Percentiles rank a stretch among this genome's conserved stretches.
These are phyloP conservation scores for Ormia ochracea DNA, from an alignment of 2,888 invertebrate genomes.

Conservation along the genomic window DNA sequence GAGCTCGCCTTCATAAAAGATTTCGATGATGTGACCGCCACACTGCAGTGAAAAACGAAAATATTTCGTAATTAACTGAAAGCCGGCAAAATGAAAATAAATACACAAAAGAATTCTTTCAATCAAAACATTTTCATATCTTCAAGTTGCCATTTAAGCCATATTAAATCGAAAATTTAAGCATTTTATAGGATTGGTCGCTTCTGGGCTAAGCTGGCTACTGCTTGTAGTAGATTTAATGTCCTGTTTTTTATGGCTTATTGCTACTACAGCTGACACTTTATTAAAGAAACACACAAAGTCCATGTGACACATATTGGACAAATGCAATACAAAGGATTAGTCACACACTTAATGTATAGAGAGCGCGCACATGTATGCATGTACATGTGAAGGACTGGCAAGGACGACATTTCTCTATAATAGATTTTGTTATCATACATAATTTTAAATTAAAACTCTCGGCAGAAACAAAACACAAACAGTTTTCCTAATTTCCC, in stretches of 20 bases:
- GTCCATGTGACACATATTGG: slow-evolving; percentile 31
- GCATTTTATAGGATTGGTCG: background rate
- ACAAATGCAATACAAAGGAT: slow-evolving; percentile 31
- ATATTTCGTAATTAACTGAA: slow-evolving; percentile 21
- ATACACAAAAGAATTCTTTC: background rate
- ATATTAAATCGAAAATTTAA: background rate
- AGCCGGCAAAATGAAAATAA: slow-evolving; percentile 13
- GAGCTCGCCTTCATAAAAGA: slow-evolving; percentile 95
- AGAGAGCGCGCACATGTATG: background rate
- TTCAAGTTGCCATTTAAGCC: background rate
- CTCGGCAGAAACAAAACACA: too few relatives aligned
- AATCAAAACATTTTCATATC: background rate
- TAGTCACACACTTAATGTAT: background rate
- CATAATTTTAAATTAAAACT: too few relatives aligned
- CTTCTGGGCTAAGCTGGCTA: background rate
- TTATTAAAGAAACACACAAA: background rate
- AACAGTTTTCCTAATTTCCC: too few relatives aligned
- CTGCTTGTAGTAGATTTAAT: background rate
- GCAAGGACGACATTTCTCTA: background rate
- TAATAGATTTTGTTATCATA: too few relatives aligned
- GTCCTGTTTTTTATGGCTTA: background rate
- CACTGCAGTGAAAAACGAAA: slow-evolving; percentile 74
- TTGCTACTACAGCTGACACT: background rate
- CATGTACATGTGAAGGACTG: background rate
- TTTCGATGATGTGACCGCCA: slow-evolving; percentile 85